A percentile compares a stretch with the other conserved stretches of the same genome.
Conservation (phyloP, 2,888 invertebrate species). For the Lasioglossum villosulum region DNA sequence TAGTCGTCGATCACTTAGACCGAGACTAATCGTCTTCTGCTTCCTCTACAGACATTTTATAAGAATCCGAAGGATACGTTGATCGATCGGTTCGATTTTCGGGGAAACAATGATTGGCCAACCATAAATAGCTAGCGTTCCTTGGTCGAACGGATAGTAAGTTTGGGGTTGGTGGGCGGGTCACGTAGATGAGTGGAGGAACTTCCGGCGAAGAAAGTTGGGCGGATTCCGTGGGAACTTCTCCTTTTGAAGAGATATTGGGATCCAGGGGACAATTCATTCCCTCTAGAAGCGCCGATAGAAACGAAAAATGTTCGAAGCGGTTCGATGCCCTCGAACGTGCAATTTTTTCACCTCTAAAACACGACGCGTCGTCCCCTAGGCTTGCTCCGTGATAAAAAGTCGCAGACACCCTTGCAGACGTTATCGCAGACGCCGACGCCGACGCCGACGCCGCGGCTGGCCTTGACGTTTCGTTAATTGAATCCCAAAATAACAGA, state of each 20-base stretch:
- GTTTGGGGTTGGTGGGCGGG: not conserved
- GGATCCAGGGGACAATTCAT: conserved; percentile 44
- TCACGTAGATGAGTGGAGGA: conserved; percentile 7
- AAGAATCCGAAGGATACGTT: not conserved
- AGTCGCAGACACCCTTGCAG: not conserved
- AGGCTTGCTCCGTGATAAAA: not conserved
- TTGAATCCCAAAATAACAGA: conserved; percentile 47
- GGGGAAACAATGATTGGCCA: conserved; percentile 25
- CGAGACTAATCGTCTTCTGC: not conserved
- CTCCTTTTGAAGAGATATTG: conserved; percentile 43
- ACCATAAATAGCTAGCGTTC: conserved; percentile 11
- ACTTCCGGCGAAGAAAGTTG: conserved; percentile 36
- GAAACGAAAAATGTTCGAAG: conserved; percentile 35
- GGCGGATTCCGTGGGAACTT: conserved; percentile 28
- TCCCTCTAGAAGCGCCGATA: conserved; percentile 16
- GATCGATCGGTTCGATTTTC: conserved; percentile 13
- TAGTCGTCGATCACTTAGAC: not conserved
- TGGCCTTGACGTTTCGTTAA: conserved; percentile 57
- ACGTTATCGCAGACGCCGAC: not conserved
- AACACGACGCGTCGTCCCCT: not conserved
- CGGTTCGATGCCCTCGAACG: conserved; percentile 9
- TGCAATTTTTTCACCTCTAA: not conserved
- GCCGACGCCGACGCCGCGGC: not conserved
- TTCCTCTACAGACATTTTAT: not conserved
- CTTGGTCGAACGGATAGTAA: not conserved